Evolutionary conservation across 2,888 invertebrate genomes (phyloP).

Genomic region (Disparrhopalites patrizii): DNA sequence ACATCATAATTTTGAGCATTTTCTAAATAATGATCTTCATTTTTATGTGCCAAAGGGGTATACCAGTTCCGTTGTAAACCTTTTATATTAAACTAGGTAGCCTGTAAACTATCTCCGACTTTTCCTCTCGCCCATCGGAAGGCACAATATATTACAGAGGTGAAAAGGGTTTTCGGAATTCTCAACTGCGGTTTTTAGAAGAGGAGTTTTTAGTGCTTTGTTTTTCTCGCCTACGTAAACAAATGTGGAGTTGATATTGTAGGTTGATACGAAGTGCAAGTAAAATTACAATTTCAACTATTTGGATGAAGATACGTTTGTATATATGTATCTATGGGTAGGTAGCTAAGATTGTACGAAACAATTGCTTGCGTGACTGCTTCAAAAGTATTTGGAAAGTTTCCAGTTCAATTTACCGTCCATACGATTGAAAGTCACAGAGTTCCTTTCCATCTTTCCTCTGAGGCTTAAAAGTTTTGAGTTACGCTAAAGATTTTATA

Average conservation of each 20-base stretch:
- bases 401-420: slow-evolving; percentile 20
- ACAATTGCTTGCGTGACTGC: slow-evolving; percentile 24
- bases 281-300: background rate
- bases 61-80: no score
- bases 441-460: background rate
- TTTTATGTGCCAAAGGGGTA: no score
- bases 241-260: background rate
- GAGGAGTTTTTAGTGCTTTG: no score
- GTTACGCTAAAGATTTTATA: slow-evolving; percentile 1
- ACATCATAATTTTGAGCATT: no score
- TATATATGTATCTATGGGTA: background rate
- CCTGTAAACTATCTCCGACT: no score
- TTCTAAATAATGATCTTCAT: no score
- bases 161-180: no score
- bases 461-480: slow-evolving; percentile 5
- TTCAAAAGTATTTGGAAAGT: slow-evolving; percentile 13
- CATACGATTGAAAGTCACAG: background rate
- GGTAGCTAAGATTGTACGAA: background rate
- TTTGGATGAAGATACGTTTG: background rate
- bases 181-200: no score
- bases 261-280: background rate
- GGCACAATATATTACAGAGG: no score
- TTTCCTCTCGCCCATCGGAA: no score
- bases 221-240: background rate
- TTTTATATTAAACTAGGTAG: no score